These are phyloP conservation scores for Elephas maximus DNA, from an alignment of 2,113 vertebrate genomes.

Conservation along the genomic window DNA sequence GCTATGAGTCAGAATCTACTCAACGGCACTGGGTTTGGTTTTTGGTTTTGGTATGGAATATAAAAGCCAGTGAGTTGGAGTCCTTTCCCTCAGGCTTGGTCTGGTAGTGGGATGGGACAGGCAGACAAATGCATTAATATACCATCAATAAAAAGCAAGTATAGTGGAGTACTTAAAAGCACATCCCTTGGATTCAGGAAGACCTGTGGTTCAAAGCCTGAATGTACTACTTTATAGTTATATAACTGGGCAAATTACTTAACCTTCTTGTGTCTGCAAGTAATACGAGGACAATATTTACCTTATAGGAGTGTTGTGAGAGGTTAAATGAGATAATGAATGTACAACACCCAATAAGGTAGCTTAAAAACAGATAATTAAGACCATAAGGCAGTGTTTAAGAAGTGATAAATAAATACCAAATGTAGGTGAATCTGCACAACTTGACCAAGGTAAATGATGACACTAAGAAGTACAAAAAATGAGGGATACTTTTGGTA, in stretches of 20 bases:
- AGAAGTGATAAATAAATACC: background rate
- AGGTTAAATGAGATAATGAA: background rate
- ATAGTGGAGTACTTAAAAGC: background rate
- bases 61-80: background rate
- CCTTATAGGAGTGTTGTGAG: background rate
- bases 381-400: background rate
- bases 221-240: background rate
- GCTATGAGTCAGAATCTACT: too few species aligned
- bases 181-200: background rate
- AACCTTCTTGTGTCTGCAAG: background rate
- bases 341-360: background rate
- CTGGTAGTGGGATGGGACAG: background rate
- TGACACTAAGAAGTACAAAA: too few species aligned
- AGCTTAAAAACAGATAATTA: background rate
- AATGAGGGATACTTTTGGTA: too few species aligned
- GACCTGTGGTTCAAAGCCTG: background rate
- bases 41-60: background rate
- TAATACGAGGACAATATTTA: background rate
- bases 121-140: background rate
- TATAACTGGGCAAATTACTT: background rate
- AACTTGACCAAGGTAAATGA: too few species aligned
- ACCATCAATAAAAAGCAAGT: background rate
- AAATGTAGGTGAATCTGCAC: too few species aligned
- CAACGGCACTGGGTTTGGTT: too few species aligned
- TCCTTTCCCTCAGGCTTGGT: background rate